Base-by-base conservation (phyloP, 1,140 invertebrate genomes). In the Drosophila kanapiae region DNA sequence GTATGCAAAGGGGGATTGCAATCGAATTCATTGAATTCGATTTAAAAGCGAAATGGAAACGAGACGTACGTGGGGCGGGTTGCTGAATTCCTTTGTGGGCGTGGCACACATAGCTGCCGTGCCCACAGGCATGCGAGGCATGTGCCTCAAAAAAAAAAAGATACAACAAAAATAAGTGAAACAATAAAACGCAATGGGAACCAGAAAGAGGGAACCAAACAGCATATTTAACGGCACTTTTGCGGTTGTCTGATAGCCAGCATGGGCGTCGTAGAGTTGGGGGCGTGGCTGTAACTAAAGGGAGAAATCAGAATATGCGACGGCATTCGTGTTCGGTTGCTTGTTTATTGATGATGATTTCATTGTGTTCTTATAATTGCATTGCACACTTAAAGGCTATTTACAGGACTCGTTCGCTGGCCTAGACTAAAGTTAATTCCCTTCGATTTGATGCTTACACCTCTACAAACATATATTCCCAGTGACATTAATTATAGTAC, bases 11-110 rank as follows among this genome's bases (percentile, higher is more conserved):
- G 76, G 81, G 67, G 78, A 82, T 80, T 91, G 86, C 71, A 85
- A 85, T 91, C 81, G 75, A 85, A 80, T 90, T 90, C 85, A 90
- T 85, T 79, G 85, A 90, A 90, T 90, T 85, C 85, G 82, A 85
- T 90, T 90, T 90, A 79, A 91, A 90, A 82, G 69, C 70, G 65
- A 75, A 84, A 81, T 81, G 37, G 65, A 78, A 81, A 54, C 58
- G 72, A 78, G 77, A 65, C 35, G 45, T 33, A 59, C 35, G 45
- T 16, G 59, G 27, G n/a, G 23, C 18, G 33, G n/a, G 3, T 16
- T 14, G 45, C 27, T 14, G 45, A 59, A 72, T 72, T 67, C 43
- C 48, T 49, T 18, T 71, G 37, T 72, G 43, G 67, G 53, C 54
- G 68, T 71, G 69, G 69, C 29, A 45, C 27, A 71, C 51, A 71